These are phyloP conservation scores for Drosophila rubida DNA, from an alignment of 2,888 invertebrate genomes.

Conservation along the genomic window DNA sequence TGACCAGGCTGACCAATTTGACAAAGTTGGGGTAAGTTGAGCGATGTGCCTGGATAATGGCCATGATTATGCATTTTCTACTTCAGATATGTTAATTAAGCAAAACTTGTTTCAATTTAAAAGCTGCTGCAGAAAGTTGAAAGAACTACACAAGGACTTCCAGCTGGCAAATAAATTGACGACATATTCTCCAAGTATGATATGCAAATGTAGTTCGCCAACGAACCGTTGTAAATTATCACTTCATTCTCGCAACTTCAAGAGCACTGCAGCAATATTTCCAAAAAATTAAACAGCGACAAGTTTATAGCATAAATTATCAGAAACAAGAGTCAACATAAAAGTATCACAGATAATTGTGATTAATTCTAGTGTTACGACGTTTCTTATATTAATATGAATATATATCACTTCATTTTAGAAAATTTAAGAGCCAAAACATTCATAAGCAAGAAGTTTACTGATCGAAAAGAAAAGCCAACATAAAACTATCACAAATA, in stretches of 20 bases:
- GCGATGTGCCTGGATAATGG: conserved; percentile 32
- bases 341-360: too few relatives aligned
- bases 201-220: background rate
- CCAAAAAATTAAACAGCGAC: too few relatives aligned
- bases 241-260: background rate
- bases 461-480: too few relatives aligned
- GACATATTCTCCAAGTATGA: background rate
- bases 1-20: conserved; percentile 38
- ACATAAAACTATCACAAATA: too few relatives aligned
- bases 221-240: background rate
- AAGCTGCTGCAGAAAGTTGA: background rate
- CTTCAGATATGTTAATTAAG: conserved; percentile 27
- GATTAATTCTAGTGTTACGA: too few relatives aligned
- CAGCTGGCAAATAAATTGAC: background rate
- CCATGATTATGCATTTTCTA: conserved; percentile 46
- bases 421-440: too few relatives aligned
- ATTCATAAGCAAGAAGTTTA: too few relatives aligned
- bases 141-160: conserved; percentile 1
- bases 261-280: too few relatives aligned
- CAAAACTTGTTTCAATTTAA: conserved; percentile 20
- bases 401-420: too few relatives aligned
- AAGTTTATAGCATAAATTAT: too few relatives aligned
- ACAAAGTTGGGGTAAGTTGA: conserved; percentile 12
- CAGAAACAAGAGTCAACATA: too few relatives aligned
- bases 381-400: too few relatives aligned